Conservation (phyloP, 2,797 vertebrate genomes). For the Falco columbarius region DNA sequence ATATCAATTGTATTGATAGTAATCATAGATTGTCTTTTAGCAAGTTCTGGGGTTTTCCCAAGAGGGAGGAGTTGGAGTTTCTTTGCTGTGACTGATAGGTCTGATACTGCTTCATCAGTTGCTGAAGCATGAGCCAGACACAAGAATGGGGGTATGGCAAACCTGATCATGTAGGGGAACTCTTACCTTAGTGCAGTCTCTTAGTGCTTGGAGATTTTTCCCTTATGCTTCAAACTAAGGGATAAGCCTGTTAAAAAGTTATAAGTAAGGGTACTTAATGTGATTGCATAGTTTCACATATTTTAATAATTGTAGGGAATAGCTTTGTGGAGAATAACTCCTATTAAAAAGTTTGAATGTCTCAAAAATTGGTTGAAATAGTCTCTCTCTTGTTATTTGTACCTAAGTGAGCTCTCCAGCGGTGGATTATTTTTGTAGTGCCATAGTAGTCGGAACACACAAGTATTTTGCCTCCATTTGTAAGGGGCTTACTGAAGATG, state of each 20-base stretch:
- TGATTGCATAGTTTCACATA: not conserved
- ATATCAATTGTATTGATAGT: not conserved
- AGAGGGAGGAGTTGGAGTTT: not conserved
- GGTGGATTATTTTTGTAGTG: not conserved
- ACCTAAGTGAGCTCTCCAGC: not conserved
- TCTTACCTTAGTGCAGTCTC: not conserved
- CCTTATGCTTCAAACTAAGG: not conserved
- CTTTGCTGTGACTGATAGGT: not conserved
- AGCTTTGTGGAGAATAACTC: not conserved
- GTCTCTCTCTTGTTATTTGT: not conserved
- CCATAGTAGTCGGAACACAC: not conserved
- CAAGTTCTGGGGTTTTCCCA: not conserved
- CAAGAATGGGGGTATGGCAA: not conserved
- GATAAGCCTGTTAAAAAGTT: not conserved
- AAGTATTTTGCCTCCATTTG: not conserved
- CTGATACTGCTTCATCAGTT: conserved; percentile 1
- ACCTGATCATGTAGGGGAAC: not conserved
- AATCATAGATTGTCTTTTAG: not conserved
- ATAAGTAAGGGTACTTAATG: not conserved
- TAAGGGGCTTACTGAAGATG: not conserved
- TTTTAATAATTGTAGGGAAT: not conserved
- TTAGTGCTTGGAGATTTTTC: not conserved
- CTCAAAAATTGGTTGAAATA: not conserved
- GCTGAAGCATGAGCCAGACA: not conserved
- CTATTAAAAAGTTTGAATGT: not conserved